Percentiles rank a stretch among this genome's conserved stretches.
phyloP scores from a whole-genome alignment of 2,888 invertebrate genomes.

The Dynastes hyllus region DNA sequence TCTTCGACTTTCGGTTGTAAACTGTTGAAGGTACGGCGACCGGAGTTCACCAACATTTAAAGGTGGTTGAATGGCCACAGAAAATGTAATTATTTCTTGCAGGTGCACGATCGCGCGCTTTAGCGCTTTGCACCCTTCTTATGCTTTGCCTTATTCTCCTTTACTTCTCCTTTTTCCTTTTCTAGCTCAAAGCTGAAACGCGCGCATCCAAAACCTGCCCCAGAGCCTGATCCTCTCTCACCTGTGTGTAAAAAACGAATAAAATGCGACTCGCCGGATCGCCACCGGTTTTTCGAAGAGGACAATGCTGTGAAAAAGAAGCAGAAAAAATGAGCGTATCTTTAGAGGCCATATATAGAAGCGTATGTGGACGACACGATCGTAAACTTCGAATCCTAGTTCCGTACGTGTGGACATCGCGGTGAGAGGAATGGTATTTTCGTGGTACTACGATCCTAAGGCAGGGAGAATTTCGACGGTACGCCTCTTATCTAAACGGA shows the following conservation, averaged over 20 bases:
- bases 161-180: not conserved
- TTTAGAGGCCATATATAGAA: not conserved
- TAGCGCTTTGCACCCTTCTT: slow-evolving; percentile 56
- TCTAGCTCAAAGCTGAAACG: slow-evolving; percentile 13
- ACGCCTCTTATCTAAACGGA: slow-evolving; percentile 37
- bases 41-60: slow-evolving; percentile 35
- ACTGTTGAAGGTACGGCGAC: slow-evolving; percentile 24
- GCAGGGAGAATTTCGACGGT: slow-evolving; percentile 35
- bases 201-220: slow-evolving; percentile 56
- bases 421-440: slow-evolving; percentile 22
- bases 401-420: not conserved
- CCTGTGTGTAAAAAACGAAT: slow-evolving; percentile 58
- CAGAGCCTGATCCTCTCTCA: slow-evolving; percentile 54
- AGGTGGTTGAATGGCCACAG: slow-evolving; percentile 55
- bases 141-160: not conserved
- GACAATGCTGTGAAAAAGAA: slow-evolving; percentile 43
- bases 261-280: slow-evolving; percentile 55
- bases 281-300: slow-evolving; percentile 55
- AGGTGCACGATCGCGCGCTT: slow-evolving; percentile 58
- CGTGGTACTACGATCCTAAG: slow-evolving; percentile 12
- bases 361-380: slow-evolving; percentile 8
- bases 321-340: slow-evolving; percentile 3
- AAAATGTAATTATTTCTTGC: slow-evolving; percentile 60
- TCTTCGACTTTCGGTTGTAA: slow-evolving; percentile 32
- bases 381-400: slow-evolving; percentile 22